Evolutionary conservation across 2,113 vertebrate genomes (phyloP).

Genomic region (Pseudois nayaur): DNA sequence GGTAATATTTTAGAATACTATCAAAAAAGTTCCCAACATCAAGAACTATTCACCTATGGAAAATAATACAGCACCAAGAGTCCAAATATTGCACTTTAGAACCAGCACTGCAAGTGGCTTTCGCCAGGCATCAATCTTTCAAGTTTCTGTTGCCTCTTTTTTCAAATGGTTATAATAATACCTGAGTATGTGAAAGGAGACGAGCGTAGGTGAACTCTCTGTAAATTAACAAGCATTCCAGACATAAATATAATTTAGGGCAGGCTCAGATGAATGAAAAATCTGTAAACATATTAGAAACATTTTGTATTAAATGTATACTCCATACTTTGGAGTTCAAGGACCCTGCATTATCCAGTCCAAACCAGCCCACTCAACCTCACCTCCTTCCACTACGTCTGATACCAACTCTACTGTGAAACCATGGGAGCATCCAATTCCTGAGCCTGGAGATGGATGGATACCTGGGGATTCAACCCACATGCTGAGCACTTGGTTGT

Average conservation of each 20-base stretch:
- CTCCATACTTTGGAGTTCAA: not conserved
- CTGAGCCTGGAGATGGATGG: not conserved
- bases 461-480: not conserved
- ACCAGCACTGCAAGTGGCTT: fast-evolving
- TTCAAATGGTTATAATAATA: not conserved
- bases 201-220: not conserved
- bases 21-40: not conserved
- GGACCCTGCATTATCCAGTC: not conserved
- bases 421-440: not conserved
- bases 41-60: not conserved
- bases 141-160: not conserved
- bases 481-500: not conserved
- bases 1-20: not conserved
- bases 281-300: not conserved
- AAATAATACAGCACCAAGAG: not conserved
- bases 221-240: not conserved
- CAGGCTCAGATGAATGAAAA: not conserved
- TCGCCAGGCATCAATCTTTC: not conserved
- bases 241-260: not conserved
- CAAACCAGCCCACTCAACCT: not conserved
- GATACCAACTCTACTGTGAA: not conserved
- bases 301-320: not conserved
- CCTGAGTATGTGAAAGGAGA: not conserved
- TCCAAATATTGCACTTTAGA: not conserved
- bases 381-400: fast-evolving